Percentiles rank a stretch among this genome's conserved stretches.
Evolutionary conservation across 1,140 invertebrate genomes (phyloP).

Genomic region (Zaprionus taronus): DNA sequence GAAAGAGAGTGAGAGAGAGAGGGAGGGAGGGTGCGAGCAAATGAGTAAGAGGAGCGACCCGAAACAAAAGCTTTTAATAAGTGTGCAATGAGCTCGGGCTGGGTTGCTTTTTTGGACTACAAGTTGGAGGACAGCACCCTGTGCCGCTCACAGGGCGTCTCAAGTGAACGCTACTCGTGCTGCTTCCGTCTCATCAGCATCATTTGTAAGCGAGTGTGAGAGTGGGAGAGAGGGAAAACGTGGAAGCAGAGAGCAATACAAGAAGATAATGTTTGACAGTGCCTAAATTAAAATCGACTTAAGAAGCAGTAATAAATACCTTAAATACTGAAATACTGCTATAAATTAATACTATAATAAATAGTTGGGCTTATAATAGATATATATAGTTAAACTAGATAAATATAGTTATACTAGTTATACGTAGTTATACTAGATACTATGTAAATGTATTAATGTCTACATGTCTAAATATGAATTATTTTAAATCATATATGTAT

Average conservation of each 20-base stretch:
- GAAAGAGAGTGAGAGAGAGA: not conserved
- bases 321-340: not conserved
- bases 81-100: conserved; percentile 12
- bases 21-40: not conserved
- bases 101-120: conserved; percentile 3
- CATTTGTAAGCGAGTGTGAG: not conserved
- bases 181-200: conserved; percentile 4
- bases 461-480: too few relatives aligned
- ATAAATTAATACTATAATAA: too few relatives aligned
- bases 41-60: not conserved
- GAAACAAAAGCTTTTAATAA: conserved; percentile 50
- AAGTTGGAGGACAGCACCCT: not conserved
- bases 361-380: too few relatives aligned
- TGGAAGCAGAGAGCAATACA: too few relatives aligned
- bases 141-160: not conserved
- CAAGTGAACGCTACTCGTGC: not conserved
- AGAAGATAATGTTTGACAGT: not conserved
- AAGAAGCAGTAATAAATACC: not conserved
- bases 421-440: not conserved
- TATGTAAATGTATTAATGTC: too few relatives aligned
- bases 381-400: too few relatives aligned
- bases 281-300: not conserved
- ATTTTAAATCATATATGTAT: too few relatives aligned
- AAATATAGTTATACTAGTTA: not conserved
- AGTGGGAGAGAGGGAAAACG: too few relatives aligned